These are phyloP conservation scores for Strigamia maritima DNA, from an alignment of 2,888 invertebrate species.

Conservation along the genomic window DNA sequence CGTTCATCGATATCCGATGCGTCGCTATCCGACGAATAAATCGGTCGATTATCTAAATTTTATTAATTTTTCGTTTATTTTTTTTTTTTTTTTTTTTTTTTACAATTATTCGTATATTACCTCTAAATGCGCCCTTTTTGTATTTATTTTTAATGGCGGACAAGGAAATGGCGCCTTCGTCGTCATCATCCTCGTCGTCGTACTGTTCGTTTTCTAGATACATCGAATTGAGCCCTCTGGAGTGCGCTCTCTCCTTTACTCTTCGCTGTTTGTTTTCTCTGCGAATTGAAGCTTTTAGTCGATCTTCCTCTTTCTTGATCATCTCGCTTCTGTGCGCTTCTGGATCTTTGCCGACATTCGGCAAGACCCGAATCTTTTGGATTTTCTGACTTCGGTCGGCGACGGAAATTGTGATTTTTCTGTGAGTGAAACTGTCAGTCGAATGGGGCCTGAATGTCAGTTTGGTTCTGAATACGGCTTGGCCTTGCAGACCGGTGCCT, in stretches of 20 bases:
- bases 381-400: slow-evolving; percentile 93
- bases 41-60: slow-evolving; percentile 34
- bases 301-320: slow-evolving; percentile 97
- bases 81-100: background rate
- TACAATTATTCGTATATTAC: slow-evolving; percentile 47
- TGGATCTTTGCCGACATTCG: slow-evolving; percentile 89
- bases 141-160: slow-evolving; percentile 93
- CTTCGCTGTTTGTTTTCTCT: slow-evolving; percentile 63
- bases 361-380: slow-evolving; percentile 90
- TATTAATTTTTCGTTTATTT: no score
- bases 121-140: slow-evolving; percentile 63
- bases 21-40: slow-evolving; percentile 42
- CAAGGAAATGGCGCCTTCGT: slow-evolving; percentile 86
- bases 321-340: slow-evolving; percentile 86
- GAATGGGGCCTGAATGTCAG: slow-evolving; percentile 94
- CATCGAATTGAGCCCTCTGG: slow-evolving; percentile 55
- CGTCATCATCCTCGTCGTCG: slow-evolving; percentile 85
- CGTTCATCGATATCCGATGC: slow-evolving; percentile 41
- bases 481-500: slow-evolving; percentile 96
- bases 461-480: slow-evolving; percentile 94
- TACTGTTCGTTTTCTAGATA: slow-evolving; percentile 61
- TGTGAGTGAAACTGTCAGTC: slow-evolving; percentile 96
- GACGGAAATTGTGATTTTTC: slow-evolving; percentile 96
- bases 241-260: slow-evolving; percentile 56
- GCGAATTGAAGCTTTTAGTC: slow-evolving; percentile 81